Conservation (phyloP, 2,113 vertebrate genomes). For the Plestiodon gilberti region DNA sequence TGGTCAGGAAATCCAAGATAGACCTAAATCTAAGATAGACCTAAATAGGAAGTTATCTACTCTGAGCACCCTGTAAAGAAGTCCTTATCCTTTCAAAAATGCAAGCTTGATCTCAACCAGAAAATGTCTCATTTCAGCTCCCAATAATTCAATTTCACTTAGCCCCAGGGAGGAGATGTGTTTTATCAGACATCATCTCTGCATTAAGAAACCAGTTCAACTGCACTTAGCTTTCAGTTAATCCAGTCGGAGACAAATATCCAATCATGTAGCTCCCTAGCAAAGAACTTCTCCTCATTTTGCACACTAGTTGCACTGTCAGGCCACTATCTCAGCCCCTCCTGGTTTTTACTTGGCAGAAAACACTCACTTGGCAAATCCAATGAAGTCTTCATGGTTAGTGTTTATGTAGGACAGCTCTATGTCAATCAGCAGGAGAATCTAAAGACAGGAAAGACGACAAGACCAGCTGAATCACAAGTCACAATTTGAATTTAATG, state of each 20-base stretch:
- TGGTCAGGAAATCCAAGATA: too few relatives aligned
- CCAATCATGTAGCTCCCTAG: neutral
- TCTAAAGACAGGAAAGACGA: slow-evolving; percentile 67
- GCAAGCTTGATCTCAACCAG: neutral
- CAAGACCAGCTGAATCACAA: neutral
- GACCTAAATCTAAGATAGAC: too few relatives aligned
- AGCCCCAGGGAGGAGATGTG: neutral
- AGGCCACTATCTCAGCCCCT: neutral
- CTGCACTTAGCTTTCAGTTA: neutral
- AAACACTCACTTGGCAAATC: slow-evolving; percentile 92
- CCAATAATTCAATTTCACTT: neutral
- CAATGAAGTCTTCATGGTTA: slow-evolving; percentile 98
- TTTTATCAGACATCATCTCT: neutral
- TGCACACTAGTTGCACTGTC: neutral
- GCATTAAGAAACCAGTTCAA: neutral
- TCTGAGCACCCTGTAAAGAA: neutral
- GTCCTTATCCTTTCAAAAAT: neutral
- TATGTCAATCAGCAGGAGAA: slow-evolving; percentile 95
- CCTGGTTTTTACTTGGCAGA: fast-evolving
- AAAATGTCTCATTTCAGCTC: neutral
- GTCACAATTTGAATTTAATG: neutral
- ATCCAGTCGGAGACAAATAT: neutral
- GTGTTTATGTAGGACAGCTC: slow-evolving; percentile 99
- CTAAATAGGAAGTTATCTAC: neutral
- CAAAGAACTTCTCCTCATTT: neutral